Percentiles rank a stretch among this genome's conserved stretches.
phyloP scores from a whole-genome alignment of 2,113 vertebrate species.

The Copsychus sechellarum region DNA sequence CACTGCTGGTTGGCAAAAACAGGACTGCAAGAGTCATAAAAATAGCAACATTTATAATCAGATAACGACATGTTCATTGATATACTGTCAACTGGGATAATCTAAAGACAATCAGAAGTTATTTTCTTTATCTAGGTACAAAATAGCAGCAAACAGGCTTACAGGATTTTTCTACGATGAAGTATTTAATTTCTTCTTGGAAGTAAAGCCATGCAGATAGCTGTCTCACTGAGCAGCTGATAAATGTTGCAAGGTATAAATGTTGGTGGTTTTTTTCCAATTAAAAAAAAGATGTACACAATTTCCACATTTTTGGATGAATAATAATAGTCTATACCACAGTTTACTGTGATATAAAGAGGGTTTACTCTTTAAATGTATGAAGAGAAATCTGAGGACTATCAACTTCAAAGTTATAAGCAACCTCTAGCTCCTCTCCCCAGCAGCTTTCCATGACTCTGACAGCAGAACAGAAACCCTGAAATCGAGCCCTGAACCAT shows the following conservation, averaged over 20 bases:
- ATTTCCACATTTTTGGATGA: background rate
- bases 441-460: background rate
- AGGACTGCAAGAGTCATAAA: background rate
- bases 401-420: background rate
- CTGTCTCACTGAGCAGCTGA: background rate
- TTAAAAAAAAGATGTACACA: background rate
- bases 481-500: background rate
- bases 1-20: background rate
- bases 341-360: background rate
- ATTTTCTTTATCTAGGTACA: conserved; percentile 15
- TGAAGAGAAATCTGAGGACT: background rate
- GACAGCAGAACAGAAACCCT: background rate
- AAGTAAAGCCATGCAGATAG: background rate
- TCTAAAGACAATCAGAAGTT: background rate
- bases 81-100: background rate
- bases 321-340: background rate
- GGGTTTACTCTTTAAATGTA: background rate
- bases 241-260: background rate
- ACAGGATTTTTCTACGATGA: background rate
- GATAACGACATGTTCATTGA: background rate
- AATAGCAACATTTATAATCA: background rate
- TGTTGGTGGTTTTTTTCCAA: background rate
- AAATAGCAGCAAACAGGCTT: background rate
- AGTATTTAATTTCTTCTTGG: background rate
- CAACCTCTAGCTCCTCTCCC: background rate